Conservation (phyloP, 2,113 vertebrate genomes). For the Oenanthe melanoleuca region DNA sequence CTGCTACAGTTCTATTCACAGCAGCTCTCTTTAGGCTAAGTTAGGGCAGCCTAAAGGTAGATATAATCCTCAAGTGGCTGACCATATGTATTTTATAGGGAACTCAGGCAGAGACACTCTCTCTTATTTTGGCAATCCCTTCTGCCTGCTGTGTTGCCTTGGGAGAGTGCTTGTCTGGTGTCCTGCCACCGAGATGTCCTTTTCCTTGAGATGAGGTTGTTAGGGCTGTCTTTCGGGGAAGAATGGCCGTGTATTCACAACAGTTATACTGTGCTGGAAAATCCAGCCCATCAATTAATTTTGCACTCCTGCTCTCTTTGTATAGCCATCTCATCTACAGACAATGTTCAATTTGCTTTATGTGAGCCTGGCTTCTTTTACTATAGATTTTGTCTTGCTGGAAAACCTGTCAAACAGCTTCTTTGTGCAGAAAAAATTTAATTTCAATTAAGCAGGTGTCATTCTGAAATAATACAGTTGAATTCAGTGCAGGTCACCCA, state of each 20-base stretch:
- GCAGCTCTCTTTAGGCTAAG: background rate
- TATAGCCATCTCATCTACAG: background rate
- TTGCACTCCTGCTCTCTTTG: background rate
- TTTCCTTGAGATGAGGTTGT: background rate
- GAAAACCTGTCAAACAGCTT: background rate
- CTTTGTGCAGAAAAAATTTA: background rate
- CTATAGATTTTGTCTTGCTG: background rate
- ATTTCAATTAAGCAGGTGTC: background rate
- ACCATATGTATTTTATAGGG: background rate
- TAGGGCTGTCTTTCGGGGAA: background rate
- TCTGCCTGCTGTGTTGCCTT: background rate
- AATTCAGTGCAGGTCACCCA: background rate
- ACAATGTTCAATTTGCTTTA: accelerated
- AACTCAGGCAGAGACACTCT: background rate
- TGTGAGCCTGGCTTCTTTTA: background rate
- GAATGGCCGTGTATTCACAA: background rate
- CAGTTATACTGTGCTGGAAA: background rate
- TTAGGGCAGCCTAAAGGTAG: background rate
- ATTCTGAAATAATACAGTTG: background rate
- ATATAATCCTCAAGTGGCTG: background rate
- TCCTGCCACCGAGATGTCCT: accelerated
- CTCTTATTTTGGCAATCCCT: background rate
- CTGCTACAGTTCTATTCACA: background rate
- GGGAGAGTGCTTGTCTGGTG: background rate
- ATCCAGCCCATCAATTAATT: background rate